Base-by-base conservation (phyloP, 2,113 vertebrate species). In the Callopanchax toddi region DNA sequence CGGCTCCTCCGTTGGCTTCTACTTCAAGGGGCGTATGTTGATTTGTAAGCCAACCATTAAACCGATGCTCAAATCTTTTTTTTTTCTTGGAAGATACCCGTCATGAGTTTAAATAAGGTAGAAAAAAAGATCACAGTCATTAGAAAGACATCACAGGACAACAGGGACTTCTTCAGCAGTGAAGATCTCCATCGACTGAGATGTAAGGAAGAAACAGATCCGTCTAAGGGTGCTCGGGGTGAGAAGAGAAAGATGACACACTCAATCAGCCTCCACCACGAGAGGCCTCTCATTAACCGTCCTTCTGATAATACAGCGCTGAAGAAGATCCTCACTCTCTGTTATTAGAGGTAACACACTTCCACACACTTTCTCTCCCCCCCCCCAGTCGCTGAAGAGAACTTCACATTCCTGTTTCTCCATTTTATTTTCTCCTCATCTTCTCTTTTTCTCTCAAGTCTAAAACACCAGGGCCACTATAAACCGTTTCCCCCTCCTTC, bases 261-360 rank as follows among this genome's bases (percentile, higher is more conserved):
- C 73, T 84, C 61, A 76, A 73, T 76, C 73, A 64, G 72, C 53
- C 71, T 63, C 53, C 51, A 29, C 70, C 75, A 58, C 13, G 50
- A 78, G 80, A 80, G 52, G 61, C 60, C 55, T 71, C 69, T 76
- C 64, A 71, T 87, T 73, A 82, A 71, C 69, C 49, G 64, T 67
- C 76, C 54, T 53, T 11, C 1, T 52, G 53, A 53, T 76, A 60
- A 86, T 70, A 50, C 70, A 46, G 60, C 60, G 21, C 26, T 16
- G 48, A 78, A 29, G 54, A 66, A 77, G 43, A 65, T 46, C 22
- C 75, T 72, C 48, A 2, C 42, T 52, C 42, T 51, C 57, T 50
- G 40, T 66, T 77, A 84, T 83, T 78, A 81, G 43, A 76, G 22
- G 62, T 57, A 39, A 60, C 56, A 65, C 51, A 44, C 53, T 2